Evolutionary conservation across 2,113 vertebrate species (phyloP), one percentile per base, ranked within the genome.

Genomic region (Dasyornis broadbenti): DNA sequence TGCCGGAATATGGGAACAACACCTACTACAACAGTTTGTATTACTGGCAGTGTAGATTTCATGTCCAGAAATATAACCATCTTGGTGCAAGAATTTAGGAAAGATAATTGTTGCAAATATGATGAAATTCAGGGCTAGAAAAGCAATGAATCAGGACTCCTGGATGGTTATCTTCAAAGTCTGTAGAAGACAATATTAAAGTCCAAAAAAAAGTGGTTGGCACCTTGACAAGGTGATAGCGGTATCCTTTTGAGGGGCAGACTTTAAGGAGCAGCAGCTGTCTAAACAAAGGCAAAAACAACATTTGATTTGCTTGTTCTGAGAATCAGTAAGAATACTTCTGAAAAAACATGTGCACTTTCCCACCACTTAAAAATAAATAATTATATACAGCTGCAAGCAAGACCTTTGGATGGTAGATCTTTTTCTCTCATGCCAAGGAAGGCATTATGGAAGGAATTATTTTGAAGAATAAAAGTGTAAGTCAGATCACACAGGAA

Each of bases 401-500:
- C 39, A 85, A 79, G 47, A 21, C 15, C 33, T 88, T 82, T 80
- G 40, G 63, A 59, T 73, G 24, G 64, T n/a, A 28, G 27, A 59
- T 77, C 39, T 69, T 81, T 82, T 69, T 80, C 27, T 84, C 21
- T 91, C 35, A 53, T 87, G 50, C 24, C 63, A 73, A 77, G 83
- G 47, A 70, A 76, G 35, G 33, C 52, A 81, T 92, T 94, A 73
- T 54, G 49, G 33, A 83, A 79, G 59, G 90, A 95, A 90, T 92
- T 93, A 87, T 80, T 91, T 76, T 80, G 78, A 90, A 89, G 87
- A 90, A 90, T 73, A 88, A 92, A 96, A 88, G 54, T 89, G 33
- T 76, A 84, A 91, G 45, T 92, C 81, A 82, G 81, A 95, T 95
- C 89, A 94, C 73, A 89, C 24, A 54, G 83, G 86, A 95, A 95